Evolutionary conservation across 2,888 invertebrate genomes (phyloP).

Genomic region (Chrysotoxum bicinctum): DNA sequence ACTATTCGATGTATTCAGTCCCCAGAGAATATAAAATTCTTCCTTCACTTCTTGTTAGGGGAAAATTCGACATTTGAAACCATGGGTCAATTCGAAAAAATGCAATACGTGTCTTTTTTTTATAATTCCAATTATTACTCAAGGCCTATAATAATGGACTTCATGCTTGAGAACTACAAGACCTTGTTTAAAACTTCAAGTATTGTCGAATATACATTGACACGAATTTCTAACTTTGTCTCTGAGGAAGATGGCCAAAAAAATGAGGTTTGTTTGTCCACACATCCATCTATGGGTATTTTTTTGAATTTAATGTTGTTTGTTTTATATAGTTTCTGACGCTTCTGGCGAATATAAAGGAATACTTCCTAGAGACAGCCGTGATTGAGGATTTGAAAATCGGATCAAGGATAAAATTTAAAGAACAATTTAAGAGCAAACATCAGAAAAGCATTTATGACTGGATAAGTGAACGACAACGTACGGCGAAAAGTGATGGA

Average conservation of each 20-base stretch:
- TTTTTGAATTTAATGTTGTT: too few relatives aligned
- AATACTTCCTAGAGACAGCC: not conserved
- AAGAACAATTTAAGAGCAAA: conserved; percentile 30
- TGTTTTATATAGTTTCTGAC: conserved; percentile 21
- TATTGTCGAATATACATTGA: not conserved
- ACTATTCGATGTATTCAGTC: conserved; percentile 77
- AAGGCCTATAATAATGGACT: conserved; percentile 76
- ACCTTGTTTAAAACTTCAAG: conserved; percentile 70
- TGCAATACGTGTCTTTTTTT: conserved; percentile 76
- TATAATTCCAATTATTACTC: conserved; percentile 76
- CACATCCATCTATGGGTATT: not conserved
- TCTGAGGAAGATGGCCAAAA: conserved; percentile 55
- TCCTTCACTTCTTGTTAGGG: conserved; percentile 76
- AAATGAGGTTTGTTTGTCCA: conserved; percentile 34
- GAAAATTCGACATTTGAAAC: conserved; percentile 76
- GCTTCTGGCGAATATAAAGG: conserved; percentile 22
- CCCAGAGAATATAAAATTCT: conserved; percentile 75
- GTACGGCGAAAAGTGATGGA: conserved; percentile 8
- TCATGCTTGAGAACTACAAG: conserved; percentile 76
- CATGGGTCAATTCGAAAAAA: conserved; percentile 75
- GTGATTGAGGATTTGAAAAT: conserved; percentile 41
- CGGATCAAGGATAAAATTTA: conserved; percentile 37
- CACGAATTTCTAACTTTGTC: conserved; percentile 41
- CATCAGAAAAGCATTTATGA: conserved; percentile 5
- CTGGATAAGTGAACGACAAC: conserved; percentile 17